Conservation (phyloP, 2,797 vertebrate species). For the Xenops minutus region DNA sequence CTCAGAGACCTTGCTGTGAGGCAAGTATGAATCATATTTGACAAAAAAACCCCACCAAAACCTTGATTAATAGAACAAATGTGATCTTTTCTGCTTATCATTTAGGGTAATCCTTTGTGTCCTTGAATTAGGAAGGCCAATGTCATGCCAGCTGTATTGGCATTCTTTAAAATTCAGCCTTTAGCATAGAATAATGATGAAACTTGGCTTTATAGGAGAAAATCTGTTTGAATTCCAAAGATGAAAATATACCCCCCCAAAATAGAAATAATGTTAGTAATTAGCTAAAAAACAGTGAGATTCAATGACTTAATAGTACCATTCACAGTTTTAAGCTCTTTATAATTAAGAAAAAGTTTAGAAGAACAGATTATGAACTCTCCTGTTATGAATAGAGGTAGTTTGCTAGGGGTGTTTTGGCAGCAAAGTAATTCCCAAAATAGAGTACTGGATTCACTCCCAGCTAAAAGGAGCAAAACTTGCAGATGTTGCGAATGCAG, state of each 20-base stretch:
- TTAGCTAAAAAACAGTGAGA: constrained; percentile 51
- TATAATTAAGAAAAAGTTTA: constrained; percentile 61
- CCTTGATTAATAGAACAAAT: constrained; percentile 20
- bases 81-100: neutral
- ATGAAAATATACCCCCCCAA: constrained; percentile 44
- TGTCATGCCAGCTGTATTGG: constrained; percentile 64
- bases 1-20: neutral
- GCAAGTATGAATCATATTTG: neutral
- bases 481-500: constrained; percentile 61
- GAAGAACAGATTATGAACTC: constrained; percentile 39
- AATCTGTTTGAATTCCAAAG: constrained; percentile 49
- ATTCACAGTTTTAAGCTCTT: constrained; percentile 58
- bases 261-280: constrained; percentile 69
- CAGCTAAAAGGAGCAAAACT: constrained; percentile 59
- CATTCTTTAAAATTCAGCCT: constrained; percentile 40
- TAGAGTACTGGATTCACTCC: constrained; percentile 54
- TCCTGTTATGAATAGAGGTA: constrained; percentile 58
- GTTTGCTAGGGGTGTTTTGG: constrained; percentile 56
- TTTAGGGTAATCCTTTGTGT: constrained; percentile 45
- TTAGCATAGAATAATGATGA: constrained; percentile 54
- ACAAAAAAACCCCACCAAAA: neutral
- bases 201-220: constrained; percentile 44
- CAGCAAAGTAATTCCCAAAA: constrained; percentile 54
- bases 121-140: constrained; percentile 55
- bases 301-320: constrained; percentile 53